phyloP scores from a whole-genome alignment of 2,113 vertebrate genomes.

The Trogon surrucura region DNA sequence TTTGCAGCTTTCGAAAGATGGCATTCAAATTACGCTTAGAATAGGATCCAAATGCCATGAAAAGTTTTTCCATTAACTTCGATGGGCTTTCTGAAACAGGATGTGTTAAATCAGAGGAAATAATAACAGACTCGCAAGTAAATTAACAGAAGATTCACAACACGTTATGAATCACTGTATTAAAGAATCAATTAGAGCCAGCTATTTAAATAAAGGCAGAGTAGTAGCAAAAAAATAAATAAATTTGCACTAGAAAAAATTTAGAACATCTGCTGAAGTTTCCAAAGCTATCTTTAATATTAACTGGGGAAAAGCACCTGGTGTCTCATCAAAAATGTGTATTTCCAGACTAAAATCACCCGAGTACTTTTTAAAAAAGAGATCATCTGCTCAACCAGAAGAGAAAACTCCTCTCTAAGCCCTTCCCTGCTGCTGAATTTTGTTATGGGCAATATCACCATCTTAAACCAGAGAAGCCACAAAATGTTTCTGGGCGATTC shows the following conservation, averaged over 20 bases:
- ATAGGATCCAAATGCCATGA: constrained; percentile 11
- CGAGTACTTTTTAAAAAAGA: background rate
- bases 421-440: background rate
- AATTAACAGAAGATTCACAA: constrained; percentile 30
- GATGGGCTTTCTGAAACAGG: constrained; percentile 31
- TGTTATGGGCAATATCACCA: background rate
- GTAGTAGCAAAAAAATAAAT: background rate
- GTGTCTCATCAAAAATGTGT: constrained; percentile 31
- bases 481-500: background rate
- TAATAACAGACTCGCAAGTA: background rate
- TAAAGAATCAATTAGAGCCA: constrained; percentile 14
- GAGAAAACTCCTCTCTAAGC: background rate
- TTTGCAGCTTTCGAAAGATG: background rate
- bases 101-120: constrained; percentile 40
- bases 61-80: background rate
- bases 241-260: constrained; percentile 2
- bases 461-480: background rate
- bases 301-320: constrained; percentile 57
- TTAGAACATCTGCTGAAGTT: constrained; percentile 40
- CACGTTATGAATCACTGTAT: constrained; percentile 9
- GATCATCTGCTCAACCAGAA: background rate
- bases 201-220: constrained; percentile 30
- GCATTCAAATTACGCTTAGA: constrained; percentile 32
- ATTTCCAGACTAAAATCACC: constrained; percentile 27
- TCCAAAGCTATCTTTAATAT: constrained; percentile 48